Evolutionary conservation across 2,797 vertebrate genomes (phyloP), one percentile per base, ranked within the genome.

Genomic region (Peromyscus attwateri): DNA sequence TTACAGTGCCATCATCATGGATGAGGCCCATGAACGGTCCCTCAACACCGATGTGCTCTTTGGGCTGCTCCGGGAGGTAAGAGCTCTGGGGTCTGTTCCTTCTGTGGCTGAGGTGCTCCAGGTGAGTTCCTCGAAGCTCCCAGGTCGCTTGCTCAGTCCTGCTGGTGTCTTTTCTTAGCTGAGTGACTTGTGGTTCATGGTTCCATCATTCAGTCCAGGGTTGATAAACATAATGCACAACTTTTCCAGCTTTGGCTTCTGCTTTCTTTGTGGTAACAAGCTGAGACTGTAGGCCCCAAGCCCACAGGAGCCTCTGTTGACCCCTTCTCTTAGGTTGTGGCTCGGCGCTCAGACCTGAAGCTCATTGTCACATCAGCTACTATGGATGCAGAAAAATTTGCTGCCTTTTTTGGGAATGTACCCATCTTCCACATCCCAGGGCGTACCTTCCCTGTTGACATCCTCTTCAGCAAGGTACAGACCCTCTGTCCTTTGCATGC

Each of bases 1-100:
- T 98, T 99, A 99, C 98, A 99, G 99, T 0, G 99, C 99, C 1
- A 99, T 99, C 91, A 99, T 99, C 98, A 99, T 99, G 99, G 99
- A 99, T 0, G 99, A 99, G 97, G 99, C 99, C 0, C 99, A 99
- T 0, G 99, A 99, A 94, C 99, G 99, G 95, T 99, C 99, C 0
- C 99, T 99, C 80, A 99, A 99, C 97, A 99, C 99, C 0, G 99
- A 99, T 0, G 99, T 99, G 98, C 99, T 99, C 60, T 99, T 99
- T 0, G 99, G 99, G 27, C 98, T 99, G 89, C 99, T 99, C 0
- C 99, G 99, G 84, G 99, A 99, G 99, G 99, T 99, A 92, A 94
- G 96, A 57, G 46, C 81, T 23, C 3, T 0, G 31, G 27, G 31
- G 29, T 29, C 43, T 34, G 0, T 29, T 23, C 11, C 62, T 31